A percentile compares a stretch with the other conserved stretches of the same genome.
These are phyloP conservation scores for Philopedon plagiatum DNA, from an alignment of 2,888 invertebrate genomes.

Conservation along the genomic window DNA sequence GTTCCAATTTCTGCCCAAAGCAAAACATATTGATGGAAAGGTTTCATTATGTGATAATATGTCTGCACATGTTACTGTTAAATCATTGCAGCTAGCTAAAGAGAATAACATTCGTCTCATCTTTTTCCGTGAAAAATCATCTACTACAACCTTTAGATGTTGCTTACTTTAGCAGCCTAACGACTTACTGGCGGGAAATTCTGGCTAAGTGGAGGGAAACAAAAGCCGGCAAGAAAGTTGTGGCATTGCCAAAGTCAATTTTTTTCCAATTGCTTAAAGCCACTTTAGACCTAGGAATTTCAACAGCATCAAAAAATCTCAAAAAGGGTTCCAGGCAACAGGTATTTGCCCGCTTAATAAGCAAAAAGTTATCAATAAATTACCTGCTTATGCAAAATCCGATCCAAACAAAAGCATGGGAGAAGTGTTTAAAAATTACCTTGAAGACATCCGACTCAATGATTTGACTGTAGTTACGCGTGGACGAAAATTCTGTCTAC, in stretches of 20 bases:
- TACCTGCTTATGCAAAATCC: conserved; percentile 24
- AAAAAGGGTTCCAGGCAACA: conserved; percentile 25
- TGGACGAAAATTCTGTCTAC: conserved; percentile 22
- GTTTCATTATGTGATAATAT: no score
- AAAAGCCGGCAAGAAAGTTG: no score
- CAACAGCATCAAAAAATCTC: not conserved
- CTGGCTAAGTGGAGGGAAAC: no score
- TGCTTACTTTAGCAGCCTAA: conserved; percentile 28
- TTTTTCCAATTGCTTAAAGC: no score
- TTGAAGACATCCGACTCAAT: conserved; percentile 27
- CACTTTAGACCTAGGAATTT: conserved; percentile 24
- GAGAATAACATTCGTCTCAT: no score
- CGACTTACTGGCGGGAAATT: not conserved
- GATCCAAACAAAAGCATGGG: conserved; percentile 13
- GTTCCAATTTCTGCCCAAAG: no score
- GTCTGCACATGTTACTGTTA: no score
- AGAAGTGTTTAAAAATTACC: conserved; percentile 14
- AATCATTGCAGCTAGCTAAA: no score
- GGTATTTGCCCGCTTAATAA: conserved; percentile 27
- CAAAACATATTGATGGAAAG: no score
- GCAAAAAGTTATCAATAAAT: conserved; percentile 17
- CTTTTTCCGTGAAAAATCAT: no score
- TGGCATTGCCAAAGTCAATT: no score
- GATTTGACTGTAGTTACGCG: conserved; percentile 18
- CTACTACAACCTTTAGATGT: conserved; percentile 17